A percentile compares a stretch with the other conserved stretches of the same genome.
phyloP scores from a whole-genome alignment of 2,888 invertebrate species.

The Hemistola chrysoprasaria region DNA sequence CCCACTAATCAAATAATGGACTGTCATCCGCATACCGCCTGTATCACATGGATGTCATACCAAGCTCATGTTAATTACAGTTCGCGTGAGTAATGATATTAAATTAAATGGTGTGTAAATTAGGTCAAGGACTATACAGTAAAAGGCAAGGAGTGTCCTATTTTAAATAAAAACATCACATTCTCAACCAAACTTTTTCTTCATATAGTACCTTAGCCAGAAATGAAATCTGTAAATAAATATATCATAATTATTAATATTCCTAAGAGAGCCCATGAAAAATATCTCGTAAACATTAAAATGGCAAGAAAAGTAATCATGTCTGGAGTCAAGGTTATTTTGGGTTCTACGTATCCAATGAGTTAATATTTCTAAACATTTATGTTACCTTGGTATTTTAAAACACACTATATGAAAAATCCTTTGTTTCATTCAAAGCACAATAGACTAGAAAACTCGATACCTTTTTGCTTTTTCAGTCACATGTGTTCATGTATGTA shows the following conservation, averaged over 20 bases:
- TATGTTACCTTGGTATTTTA: background rate
- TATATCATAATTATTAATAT: too few species aligned
- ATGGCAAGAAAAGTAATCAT: too few species aligned
- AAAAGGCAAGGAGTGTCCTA: too few species aligned
- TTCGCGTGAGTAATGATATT: slow-evolving; percentile 39
- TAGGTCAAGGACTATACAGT: slow-evolving; percentile 35
- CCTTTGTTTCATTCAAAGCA: slow-evolving; percentile 1
- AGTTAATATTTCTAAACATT: too few species aligned
- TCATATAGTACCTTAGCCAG: too few species aligned
- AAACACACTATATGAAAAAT: background rate
- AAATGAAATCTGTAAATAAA: too few species aligned
- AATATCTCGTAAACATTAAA: too few species aligned
- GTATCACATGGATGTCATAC: slow-evolving; percentile 13
- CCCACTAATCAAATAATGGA: slow-evolving; percentile 27
- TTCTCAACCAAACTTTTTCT: too few species aligned
- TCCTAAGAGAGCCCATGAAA: too few species aligned
- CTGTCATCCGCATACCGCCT: slow-evolving; percentile 21
- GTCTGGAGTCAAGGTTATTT: too few species aligned
- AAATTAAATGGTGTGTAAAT: slow-evolving; percentile 35
- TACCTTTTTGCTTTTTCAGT: slow-evolving; percentile 16
- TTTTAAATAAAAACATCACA: too few species aligned
- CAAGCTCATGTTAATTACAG: slow-evolving; percentile 40
- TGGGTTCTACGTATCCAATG: too few species aligned
- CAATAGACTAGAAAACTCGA: slow-evolving; percentile 17
- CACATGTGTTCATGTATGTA: slow-evolving; percentile 16